These are phyloP conservation scores for Leptinotarsa peninsularis DNA, from an alignment of 2,888 invertebrate species.

Conservation along the genomic window DNA sequence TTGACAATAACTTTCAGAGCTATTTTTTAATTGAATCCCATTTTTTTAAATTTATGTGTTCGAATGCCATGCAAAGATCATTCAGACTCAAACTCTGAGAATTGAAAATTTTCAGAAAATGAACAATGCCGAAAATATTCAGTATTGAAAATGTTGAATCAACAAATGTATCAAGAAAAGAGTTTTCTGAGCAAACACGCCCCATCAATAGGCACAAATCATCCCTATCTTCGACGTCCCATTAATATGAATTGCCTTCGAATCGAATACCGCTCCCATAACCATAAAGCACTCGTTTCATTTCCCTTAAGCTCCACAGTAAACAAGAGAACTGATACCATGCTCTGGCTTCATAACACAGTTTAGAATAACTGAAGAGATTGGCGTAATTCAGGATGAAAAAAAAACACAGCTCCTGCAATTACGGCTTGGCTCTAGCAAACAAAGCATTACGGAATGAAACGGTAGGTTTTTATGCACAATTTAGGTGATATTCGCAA, in stretches of 20 bases:
- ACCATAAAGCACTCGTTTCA: conserved; percentile 18
- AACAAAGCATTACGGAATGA: conserved; percentile 11
- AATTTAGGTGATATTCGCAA: conserved; percentile 14
- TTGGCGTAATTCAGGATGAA: conserved; percentile 12
- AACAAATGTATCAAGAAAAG: neutral
- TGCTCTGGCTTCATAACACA: conserved; percentile 13
- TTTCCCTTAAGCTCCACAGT: conserved; percentile 8
- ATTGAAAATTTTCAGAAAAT: neutral
- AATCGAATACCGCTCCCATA: conserved; percentile 8
- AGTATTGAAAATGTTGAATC: neutral
- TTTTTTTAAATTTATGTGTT: too few species aligned
- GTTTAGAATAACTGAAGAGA: conserved; percentile 4
- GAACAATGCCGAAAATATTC: neutral
- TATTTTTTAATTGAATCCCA: too few species aligned
- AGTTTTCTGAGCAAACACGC: neutral
- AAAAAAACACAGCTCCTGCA: neutral
- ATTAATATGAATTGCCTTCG: conserved; percentile 4
- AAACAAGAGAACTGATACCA: conserved; percentile 12
- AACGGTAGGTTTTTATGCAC: conserved; percentile 24
- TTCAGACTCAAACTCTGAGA: too few species aligned
- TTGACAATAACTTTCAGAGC: too few species aligned
- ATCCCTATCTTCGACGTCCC: conserved; percentile 1
- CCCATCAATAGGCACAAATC: neutral
- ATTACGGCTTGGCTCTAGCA: neutral
- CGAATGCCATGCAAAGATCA: too few species aligned